Evolutionary conservation across 2,888 invertebrate genomes (phyloP).

Genomic region (Eupeodes latifasciatus): DNA sequence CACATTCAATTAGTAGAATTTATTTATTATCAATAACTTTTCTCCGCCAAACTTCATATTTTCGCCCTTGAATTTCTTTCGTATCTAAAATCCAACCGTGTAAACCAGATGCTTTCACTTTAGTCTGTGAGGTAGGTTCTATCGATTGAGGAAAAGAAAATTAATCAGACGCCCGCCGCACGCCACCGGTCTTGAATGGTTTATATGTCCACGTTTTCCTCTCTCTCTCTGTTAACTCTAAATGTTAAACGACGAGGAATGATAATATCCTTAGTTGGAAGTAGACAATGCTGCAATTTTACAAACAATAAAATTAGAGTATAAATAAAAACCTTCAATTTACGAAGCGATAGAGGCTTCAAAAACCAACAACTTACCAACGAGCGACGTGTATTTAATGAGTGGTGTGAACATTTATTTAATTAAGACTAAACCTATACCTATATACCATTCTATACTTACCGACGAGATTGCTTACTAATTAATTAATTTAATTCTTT

Average conservation of each 20-base stretch:
- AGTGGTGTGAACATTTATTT: slow-evolving; percentile 70
- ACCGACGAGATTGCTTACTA: slow-evolving; percentile 52
- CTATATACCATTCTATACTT: background rate
- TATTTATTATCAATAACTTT: no score
- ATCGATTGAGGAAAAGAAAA: slow-evolving; percentile 42
- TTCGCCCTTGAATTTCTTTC: background rate
- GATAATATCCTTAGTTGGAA: slow-evolving; percentile 28
- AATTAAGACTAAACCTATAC: slow-evolving; percentile 51
- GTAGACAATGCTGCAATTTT: slow-evolving; percentile 15
- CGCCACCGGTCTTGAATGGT: slow-evolving; percentile 5
- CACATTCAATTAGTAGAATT: no score
- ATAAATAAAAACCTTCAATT: slow-evolving; percentile 25
- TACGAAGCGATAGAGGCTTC: slow-evolving; percentile 1
- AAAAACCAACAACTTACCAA: background rate
- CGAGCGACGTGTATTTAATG: background rate
- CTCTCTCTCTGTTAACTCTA: no score
- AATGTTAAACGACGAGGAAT: slow-evolving; percentile 3
- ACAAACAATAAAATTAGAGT: background rate
- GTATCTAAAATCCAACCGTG: background rate
- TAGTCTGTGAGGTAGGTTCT: background rate
- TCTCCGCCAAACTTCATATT: no score
- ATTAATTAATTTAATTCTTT: slow-evolving; percentile 63
- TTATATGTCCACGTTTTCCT: background rate
- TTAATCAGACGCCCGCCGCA: slow-evolving; percentile 40
- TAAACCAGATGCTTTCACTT: slow-evolving; percentile 6